Percentiles rank a stretch among this genome's conserved stretches.
Conservation (phyloP, 2,113 vertebrate species). For the Toxotes jaculatrix region DNA sequence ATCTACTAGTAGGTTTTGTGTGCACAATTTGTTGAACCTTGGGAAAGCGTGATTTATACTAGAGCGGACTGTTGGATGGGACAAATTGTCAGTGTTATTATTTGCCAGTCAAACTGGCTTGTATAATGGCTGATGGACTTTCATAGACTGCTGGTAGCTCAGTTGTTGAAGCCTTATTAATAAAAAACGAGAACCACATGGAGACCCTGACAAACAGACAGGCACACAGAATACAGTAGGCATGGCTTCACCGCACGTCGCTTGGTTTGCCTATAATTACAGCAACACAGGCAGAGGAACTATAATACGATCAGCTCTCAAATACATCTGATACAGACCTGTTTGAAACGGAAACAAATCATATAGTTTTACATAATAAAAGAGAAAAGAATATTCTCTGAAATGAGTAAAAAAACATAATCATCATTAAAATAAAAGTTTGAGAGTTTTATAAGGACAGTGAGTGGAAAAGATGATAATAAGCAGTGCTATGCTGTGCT, state of each 20-base stretch:
- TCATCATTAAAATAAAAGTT: constrained; percentile 28
- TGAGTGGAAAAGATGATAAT: constrained; percentile 19
- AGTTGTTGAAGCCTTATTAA: constrained; percentile 61
- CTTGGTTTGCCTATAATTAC: constrained; percentile 22
- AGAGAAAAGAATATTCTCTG: neutral
- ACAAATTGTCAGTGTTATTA: constrained; percentile 53
- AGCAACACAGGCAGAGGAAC: constrained; percentile 18
- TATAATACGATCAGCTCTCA: neutral
- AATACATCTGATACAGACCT: neutral
- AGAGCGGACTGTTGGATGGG: constrained; percentile 23
- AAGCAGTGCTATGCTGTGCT: constrained; percentile 27
- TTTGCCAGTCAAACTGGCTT: constrained; percentile 59
- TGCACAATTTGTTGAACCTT: constrained; percentile 10
- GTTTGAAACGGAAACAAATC: constrained; percentile 5
- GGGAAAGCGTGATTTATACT: constrained; percentile 16
- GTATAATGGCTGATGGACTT: constrained; percentile 73
- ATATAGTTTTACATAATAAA: constrained; percentile 14
- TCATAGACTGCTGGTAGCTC: constrained; percentile 64
- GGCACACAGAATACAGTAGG: constrained; percentile 26
- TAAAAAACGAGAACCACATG: constrained; percentile 61
- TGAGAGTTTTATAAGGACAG: constrained; percentile 32
- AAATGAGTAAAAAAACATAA: constrained; percentile 15
- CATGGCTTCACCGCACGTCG: constrained; percentile 20
- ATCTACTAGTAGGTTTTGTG: neutral
- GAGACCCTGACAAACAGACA: constrained; percentile 38